Evolutionary conservation across 2,113 vertebrate species (phyloP).

Genomic region (Capreolus pygargus): DNA sequence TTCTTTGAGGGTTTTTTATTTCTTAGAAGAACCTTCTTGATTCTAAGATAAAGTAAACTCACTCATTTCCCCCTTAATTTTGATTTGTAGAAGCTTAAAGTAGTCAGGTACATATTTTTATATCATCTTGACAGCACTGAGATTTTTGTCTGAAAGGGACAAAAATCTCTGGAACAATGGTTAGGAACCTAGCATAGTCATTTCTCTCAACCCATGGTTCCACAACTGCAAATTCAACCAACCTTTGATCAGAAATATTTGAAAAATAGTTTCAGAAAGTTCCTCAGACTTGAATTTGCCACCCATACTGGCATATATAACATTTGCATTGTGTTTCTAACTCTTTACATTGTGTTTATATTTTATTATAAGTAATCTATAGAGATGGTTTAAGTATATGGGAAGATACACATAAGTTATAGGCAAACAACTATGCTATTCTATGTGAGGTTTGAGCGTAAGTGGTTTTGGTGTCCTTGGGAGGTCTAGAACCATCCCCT

Average conservation of each 20-base stretch:
- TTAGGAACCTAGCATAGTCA: background rate
- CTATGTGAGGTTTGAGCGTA: background rate
- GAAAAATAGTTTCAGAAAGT: background rate
- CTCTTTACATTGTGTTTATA: background rate
- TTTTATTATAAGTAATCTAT: background rate
- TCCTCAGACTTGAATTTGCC: background rate
- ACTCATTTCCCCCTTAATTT: background rate
- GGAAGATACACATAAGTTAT: background rate
- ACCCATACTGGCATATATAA: background rate
- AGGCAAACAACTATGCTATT: background rate
- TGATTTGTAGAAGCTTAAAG: background rate
- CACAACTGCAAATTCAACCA: background rate
- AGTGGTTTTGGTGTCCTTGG: background rate
- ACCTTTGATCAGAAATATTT: background rate
- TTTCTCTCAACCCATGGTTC: too few relatives aligned
- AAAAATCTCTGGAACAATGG: background rate
- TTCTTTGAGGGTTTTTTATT: background rate
- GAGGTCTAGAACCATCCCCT: background rate
- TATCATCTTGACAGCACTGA: background rate
- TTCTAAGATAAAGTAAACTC: background rate
- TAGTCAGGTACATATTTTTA: background rate
- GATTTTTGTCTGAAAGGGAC: background rate
- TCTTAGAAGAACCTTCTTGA: background rate
- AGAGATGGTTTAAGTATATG: background rate
- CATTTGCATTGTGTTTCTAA: background rate